Conservation (phyloP, 2,888 invertebrate species). For the Spodoptera exigua region DNA sequence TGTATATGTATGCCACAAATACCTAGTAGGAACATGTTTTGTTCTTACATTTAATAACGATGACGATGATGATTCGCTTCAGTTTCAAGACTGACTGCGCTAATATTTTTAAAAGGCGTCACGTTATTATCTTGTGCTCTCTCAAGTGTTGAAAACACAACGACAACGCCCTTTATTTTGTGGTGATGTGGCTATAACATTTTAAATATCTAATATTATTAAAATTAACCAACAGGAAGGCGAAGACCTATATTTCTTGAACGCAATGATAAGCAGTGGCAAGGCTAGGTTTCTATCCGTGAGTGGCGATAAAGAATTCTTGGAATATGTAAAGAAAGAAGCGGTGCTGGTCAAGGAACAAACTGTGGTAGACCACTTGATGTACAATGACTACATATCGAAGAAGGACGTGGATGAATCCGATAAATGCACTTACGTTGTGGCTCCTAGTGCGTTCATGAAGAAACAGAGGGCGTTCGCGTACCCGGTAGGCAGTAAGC, state of each 20-base stretch:
- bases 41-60: too few species aligned
- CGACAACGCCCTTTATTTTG: too few species aligned
- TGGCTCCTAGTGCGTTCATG: conserved; percentile 92
- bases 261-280: conserved; percentile 78
- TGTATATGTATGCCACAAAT: too few species aligned
- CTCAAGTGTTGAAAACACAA: too few species aligned
- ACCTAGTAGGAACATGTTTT: too few species aligned
- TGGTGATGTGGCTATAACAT: too few species aligned
- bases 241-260: conserved; percentile 79
- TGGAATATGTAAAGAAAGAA: conserved; percentile 74
- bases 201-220: neutral
- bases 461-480: conserved; percentile 92
- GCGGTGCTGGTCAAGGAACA: conserved; percentile 91
- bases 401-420: conserved; percentile 88
- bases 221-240: conserved; percentile 67
- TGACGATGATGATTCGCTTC: too few species aligned
- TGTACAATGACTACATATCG: conserved; percentile 92
- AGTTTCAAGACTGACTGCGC: too few species aligned
- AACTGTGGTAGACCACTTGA: conserved; percentile 91
- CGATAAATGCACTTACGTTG: conserved; percentile 93
- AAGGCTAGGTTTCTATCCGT: conserved; percentile 78
- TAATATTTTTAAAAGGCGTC: too few species aligned
- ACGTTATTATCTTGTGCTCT: too few species aligned
- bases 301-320: conserved; percentile 66
- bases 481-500: conserved; percentile 90